Percentiles rank a stretch among this genome's conserved stretches.
Evolutionary conservation across 2,888 invertebrate genomes (phyloP).

Genomic region (Morinoia aosen): DNA sequence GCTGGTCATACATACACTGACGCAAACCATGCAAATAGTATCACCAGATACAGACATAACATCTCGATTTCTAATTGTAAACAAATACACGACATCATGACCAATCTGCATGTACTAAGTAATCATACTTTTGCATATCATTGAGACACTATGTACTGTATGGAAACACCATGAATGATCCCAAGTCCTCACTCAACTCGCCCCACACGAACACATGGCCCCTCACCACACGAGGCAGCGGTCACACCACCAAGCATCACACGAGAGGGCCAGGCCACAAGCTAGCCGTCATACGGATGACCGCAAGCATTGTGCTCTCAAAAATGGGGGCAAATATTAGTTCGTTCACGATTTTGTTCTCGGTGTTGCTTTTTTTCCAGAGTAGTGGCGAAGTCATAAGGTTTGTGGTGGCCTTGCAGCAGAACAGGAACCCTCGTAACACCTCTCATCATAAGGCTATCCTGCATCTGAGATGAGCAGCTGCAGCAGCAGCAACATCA

Average conservation of each 20-base stretch:
- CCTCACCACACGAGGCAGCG: too few species aligned
- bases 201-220: not conserved
- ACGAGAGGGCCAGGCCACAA: not conserved
- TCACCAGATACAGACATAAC: too few species aligned
- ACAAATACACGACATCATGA: too few species aligned
- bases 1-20: too few species aligned
- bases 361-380: not conserved
- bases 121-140: too few species aligned
- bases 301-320: not conserved
- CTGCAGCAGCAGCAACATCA: not conserved
- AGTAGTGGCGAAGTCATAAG: not conserved
- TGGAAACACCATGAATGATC: not conserved
- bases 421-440: not conserved
- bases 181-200: not conserved
- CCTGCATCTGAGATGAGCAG: not conserved
- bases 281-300: not conserved
- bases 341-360: not conserved
- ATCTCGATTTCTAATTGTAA: too few species aligned
- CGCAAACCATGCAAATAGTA: too few species aligned
- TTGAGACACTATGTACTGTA: too few species aligned
- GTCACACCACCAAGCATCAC: too few species aligned
- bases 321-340: not conserved
- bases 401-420: not conserved
- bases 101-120: too few species aligned
- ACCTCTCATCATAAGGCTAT: not conserved